These are phyloP conservation scores for Hemicrepidius hirtus DNA, from an alignment of 2,888 invertebrate genomes.

Conservation along the genomic window DNA sequence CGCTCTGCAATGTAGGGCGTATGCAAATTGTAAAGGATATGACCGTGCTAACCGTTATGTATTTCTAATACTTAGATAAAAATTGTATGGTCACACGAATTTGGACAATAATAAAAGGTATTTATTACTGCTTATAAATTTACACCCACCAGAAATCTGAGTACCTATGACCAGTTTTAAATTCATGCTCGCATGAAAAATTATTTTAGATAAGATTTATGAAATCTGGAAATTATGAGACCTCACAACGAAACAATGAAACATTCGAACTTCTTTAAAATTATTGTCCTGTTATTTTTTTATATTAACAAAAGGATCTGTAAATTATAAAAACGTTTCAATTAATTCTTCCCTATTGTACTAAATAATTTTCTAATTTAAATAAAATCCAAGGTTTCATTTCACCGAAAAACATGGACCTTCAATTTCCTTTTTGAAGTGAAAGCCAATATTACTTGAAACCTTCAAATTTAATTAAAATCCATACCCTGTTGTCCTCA, in stretches of 20 bases:
- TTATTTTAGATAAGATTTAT: slow-evolving; percentile 24
- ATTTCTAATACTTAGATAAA: slow-evolving; percentile 36
- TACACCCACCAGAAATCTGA: slow-evolving; percentile 23
- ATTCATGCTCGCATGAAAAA: slow-evolving; percentile 19
- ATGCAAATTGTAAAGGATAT: slow-evolving; percentile 39
- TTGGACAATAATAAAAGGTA: slow-evolving; percentile 27
- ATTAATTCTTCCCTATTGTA: not conserved
- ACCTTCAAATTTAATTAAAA: slow-evolving; percentile 10
- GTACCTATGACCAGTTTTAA: slow-evolving; percentile 13
- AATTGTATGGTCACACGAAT: slow-evolving; percentile 19
- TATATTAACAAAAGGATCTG: too few species aligned
- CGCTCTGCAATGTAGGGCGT: slow-evolving; percentile 33
- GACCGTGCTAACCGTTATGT: slow-evolving; percentile 31
- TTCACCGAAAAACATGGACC: not conserved
- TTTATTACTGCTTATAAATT: slow-evolving; percentile 36
- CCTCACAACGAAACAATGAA: too few species aligned
- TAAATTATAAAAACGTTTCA: not conserved
- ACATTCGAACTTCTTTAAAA: too few species aligned
- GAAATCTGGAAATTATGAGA: slow-evolving; percentile 6
- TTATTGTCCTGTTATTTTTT: too few species aligned
- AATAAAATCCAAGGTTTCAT: not conserved
- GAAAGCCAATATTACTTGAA: not conserved
- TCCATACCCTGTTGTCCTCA: not conserved
- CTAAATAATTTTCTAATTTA: too few species aligned
- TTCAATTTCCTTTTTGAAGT: slow-evolving; percentile 8